Evolutionary conservation across 2,113 vertebrate genomes (phyloP).

Genomic region (Coreoperca whiteheadi): DNA sequence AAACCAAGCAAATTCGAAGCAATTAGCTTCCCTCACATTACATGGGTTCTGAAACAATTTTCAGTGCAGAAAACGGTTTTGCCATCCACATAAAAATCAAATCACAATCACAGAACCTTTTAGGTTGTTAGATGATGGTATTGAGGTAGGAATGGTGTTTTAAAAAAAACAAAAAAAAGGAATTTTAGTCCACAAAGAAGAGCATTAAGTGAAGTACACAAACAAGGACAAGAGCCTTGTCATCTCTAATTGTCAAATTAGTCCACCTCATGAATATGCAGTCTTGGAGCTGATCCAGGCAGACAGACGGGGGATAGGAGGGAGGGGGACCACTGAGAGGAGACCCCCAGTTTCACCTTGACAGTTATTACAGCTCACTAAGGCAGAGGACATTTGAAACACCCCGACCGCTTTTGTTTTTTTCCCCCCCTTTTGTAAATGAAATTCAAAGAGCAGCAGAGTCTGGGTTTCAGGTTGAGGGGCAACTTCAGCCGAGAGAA

Average conservation of each 20-base stretch:
- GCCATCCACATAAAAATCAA: not conserved
- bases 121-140: not conserved
- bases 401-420: not conserved
- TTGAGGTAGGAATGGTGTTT: not conserved
- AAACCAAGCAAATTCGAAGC: not conserved
- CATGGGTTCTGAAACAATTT: not conserved
- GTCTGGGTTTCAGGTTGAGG: not conserved
- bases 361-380: not conserved
- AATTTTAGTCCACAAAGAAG: slow-evolving; percentile 1
- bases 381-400: not conserved
- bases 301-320: not conserved
- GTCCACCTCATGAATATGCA: slow-evolving; percentile 46
- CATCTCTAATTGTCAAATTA: slow-evolving; percentile 29
- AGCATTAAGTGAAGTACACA: not conserved
- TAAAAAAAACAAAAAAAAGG: no score
- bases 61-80: not conserved
- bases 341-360: slow-evolving; percentile 40
- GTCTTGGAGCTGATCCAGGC: slow-evolving; percentile 7
- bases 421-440: not conserved
- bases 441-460: slow-evolving; percentile 26
- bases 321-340: not conserved
- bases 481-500: not conserved
- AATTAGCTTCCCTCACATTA: not conserved
- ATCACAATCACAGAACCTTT: not conserved
- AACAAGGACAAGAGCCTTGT: slow-evolving; percentile 20